Evolutionary conservation across 2,113 vertebrate genomes (phyloP).

Genomic region (Elachura formosa): DNA sequence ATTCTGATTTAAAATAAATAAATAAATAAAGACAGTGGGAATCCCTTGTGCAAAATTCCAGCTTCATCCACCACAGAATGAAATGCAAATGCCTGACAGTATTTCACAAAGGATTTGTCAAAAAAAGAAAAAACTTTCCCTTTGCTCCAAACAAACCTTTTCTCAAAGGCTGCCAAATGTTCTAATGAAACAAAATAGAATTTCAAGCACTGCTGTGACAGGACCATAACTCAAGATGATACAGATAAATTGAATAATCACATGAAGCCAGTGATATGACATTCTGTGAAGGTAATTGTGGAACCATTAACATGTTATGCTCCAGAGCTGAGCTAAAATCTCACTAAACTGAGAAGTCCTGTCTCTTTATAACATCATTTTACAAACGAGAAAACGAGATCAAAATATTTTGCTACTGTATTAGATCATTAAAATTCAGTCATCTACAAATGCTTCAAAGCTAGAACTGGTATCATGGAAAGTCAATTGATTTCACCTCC

Average conservation of each 20-base stretch:
- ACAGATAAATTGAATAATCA: neutral
- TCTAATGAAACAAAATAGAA: neutral
- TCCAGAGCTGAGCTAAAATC: neutral
- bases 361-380: neutral
- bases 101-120: neutral
- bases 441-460: neutral
- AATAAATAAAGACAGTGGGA: neutral
- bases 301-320: neutral
- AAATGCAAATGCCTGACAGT: neutral
- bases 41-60: neutral
- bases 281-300: neutral
- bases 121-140: neutral
- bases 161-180: neutral
- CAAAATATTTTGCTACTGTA: neutral
- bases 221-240: neutral
- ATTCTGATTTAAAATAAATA: neutral
- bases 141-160: neutral
- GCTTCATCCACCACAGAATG: neutral
- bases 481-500: neutral
- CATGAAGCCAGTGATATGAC: neutral
- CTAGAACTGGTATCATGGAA: neutral
- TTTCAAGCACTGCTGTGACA: neutral
- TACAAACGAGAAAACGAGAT: neutral
- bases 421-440: neutral
- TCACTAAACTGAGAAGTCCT: neutral